These are phyloP conservation scores for Andrena trimmerana DNA, from an alignment of 2,888 invertebrate species.

Conservation along the genomic window DNA sequence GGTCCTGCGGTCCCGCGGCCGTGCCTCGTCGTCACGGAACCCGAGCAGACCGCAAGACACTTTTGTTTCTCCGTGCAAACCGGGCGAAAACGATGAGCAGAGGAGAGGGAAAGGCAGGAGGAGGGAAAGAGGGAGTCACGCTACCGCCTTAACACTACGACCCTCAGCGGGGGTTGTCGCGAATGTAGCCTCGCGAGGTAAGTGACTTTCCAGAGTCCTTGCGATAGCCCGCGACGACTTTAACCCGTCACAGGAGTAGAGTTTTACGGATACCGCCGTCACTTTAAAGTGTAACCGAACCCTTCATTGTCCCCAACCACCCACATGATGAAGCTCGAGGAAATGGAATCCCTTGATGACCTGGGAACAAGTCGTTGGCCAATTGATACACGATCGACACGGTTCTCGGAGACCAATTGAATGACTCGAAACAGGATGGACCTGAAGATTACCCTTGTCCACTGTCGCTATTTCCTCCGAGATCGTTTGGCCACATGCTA, in stretches of 20 bases:
- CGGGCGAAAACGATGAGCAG: conserved; percentile 30
- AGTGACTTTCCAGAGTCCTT: not conserved
- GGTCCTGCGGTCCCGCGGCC: conserved; percentile 74
- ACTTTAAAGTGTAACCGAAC: not conserved
- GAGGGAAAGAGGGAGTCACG: conserved; percentile 58
- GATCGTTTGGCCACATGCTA: conserved; percentile 4
- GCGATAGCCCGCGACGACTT: not conserved
- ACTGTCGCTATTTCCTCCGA: conserved; percentile 14
- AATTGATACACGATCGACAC: conserved; percentile 31
- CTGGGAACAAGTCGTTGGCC: conserved; percentile 16
- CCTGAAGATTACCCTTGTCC: conserved; percentile 3
- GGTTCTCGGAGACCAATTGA: conserved; percentile 1
- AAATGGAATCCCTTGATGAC: not conserved
- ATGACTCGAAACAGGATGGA: conserved; percentile 2
- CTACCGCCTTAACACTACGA: conserved; percentile 67
- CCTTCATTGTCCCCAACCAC: not conserved
- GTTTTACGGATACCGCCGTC: too few species aligned
- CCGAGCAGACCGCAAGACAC: conserved; percentile 59
- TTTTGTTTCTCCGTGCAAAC: conserved; percentile 58
- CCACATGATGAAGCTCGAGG: not conserved
- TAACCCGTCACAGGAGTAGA: not conserved
- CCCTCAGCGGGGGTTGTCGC: conserved; percentile 63
- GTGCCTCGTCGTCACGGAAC: conserved; percentile 59
- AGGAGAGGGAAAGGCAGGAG: conserved; percentile 22
- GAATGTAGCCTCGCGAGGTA: conserved; percentile 45